phyloP scores from a whole-genome alignment of 2,888 invertebrate species.

The Chymomyza fuscimana region DNA sequence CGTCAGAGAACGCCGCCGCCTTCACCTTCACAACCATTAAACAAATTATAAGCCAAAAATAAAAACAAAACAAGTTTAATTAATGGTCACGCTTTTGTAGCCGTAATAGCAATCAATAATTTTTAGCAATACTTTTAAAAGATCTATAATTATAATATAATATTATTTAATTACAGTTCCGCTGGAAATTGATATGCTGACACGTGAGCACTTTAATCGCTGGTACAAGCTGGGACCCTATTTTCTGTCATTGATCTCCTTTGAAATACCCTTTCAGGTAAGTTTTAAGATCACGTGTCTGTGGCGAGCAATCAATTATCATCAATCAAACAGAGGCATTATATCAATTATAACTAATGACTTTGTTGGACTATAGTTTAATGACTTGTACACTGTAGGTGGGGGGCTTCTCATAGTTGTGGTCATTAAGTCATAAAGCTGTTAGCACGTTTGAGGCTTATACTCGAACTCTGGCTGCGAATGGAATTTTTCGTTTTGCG shows the following conservation, averaged over 20 bases:
- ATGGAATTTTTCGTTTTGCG: not conserved
- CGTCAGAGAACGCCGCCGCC: not conserved
- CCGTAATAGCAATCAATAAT: slow-evolving; percentile 15
- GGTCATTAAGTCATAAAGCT: slow-evolving; percentile 42
- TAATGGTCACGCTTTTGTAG: not conserved
- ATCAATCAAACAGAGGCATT: slow-evolving; percentile 8
- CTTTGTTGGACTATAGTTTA: slow-evolving; percentile 13
- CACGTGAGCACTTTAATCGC: slow-evolving; percentile 93
- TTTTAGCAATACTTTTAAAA: slow-evolving; percentile 8
- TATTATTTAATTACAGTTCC: slow-evolving; percentile 85
- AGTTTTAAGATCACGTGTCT: slow-evolving; percentile 50
- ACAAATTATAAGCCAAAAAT: slow-evolving; percentile 1
- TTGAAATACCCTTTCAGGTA: slow-evolving; percentile 94
- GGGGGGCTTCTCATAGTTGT: not conserved
- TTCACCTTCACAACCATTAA: not conserved
- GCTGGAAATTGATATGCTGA: slow-evolving; percentile 91
- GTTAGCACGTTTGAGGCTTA: slow-evolving; percentile 3
- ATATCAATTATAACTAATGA: not conserved
- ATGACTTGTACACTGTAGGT: slow-evolving; percentile 13
- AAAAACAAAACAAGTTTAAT: not conserved
- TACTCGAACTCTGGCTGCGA: not conserved
- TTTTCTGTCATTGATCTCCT: slow-evolving; percentile 90
- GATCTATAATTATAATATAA: slow-evolving; percentile 15
- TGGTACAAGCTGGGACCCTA: slow-evolving; percentile 96
- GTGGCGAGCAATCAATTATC: slow-evolving; percentile 14